Base-by-base conservation (phyloP, 2,113 vertebrate species). In the Caracal caracal region DNA sequence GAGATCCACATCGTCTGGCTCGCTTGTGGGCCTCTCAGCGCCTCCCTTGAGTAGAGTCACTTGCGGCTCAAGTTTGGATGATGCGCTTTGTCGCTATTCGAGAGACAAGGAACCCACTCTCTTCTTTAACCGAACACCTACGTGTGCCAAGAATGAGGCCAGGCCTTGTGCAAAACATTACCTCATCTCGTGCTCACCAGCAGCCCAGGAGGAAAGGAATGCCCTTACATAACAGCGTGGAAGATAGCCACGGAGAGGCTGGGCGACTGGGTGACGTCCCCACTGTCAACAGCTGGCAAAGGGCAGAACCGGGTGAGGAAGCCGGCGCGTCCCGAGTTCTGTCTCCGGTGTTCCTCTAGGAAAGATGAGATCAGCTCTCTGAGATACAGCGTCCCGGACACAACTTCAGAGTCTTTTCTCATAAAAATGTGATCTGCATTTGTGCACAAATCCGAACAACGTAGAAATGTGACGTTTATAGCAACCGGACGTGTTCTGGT, bases 141-240 rank as follows among this genome's bases (percentile, higher is more conserved):
- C 70, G 49, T 6, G 6, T 51, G 59, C 33, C 63, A 63, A 85
- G 80, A 53, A 1, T 0, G 0, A 61, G 16, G 83, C 73, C 89
- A 88, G 88, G 56, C 16, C 65, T 81, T 35, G 66, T 35, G 15
- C 49, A 93, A 93, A 59, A 59, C 73, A 80, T 83, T 24, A 87
- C 80, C 49, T 75, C 61, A 73, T 13, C 11, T 20, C 35, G 49
- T 76, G 83, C 61, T 89, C 66, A 15, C 24, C 37, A 4, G 11
- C 73, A 33, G 65, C 70, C 71, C 24, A 12, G 93, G 56, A 73
- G 47, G 90, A 78, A 89, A 94, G 90, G 66, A 70, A 89, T 53
- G 79, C 26, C 79, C 37, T 88, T 40, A 78, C 1, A 3, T 61
- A 30, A 73, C 76, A 71, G 35, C 37, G 28, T 1, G 65, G 70